A percentile compares a stretch with the other conserved stretches of the same genome.
Conservation (phyloP, 2,888 invertebrate genomes). For the Bimastos eiseni region DNA sequence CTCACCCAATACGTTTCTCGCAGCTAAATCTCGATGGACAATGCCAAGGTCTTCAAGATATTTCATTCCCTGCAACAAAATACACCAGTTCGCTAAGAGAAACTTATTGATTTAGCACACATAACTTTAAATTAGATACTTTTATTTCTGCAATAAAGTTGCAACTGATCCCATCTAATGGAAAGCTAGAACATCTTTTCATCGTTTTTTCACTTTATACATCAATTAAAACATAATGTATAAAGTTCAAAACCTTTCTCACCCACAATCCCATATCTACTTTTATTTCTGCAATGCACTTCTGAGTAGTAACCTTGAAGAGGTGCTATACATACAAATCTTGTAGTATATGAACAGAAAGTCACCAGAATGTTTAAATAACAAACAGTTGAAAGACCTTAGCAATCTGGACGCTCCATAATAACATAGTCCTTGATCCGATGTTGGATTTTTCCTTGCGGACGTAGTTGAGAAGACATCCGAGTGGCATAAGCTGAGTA, state of each 20-base stretch:
- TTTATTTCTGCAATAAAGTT: background rate
- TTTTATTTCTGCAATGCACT: too few relatives aligned
- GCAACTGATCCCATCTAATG: background rate
- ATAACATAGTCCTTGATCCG: constrained; percentile 88
- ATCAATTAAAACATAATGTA: too few relatives aligned
- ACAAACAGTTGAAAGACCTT: constrained; percentile 56
- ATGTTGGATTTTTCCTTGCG: constrained; percentile 83
- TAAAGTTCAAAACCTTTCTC: too few relatives aligned
- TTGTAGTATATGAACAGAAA: background rate
- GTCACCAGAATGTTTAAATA: background rate
- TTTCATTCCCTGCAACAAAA: constrained; percentile 73
- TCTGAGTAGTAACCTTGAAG: too few relatives aligned
- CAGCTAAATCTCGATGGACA: constrained; percentile 94
- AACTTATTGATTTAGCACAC: too few relatives aligned
- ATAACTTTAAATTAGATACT: background rate
- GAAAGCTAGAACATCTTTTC: background rate
- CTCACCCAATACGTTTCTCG: constrained; percentile 81
- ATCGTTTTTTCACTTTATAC: too few relatives aligned
- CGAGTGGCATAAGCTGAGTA: constrained; percentile 95
- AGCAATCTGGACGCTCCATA: constrained; percentile 98
- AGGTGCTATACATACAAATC: too few relatives aligned
- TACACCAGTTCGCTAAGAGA: background rate
- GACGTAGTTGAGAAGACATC: constrained; percentile 92
- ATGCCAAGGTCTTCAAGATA: constrained; percentile 91
- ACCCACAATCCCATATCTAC: too few relatives aligned